These are phyloP conservation scores for Hirtodrosophila trivittata DNA, from an alignment of 2,888 invertebrate genomes.

Conservation along the genomic window DNA sequence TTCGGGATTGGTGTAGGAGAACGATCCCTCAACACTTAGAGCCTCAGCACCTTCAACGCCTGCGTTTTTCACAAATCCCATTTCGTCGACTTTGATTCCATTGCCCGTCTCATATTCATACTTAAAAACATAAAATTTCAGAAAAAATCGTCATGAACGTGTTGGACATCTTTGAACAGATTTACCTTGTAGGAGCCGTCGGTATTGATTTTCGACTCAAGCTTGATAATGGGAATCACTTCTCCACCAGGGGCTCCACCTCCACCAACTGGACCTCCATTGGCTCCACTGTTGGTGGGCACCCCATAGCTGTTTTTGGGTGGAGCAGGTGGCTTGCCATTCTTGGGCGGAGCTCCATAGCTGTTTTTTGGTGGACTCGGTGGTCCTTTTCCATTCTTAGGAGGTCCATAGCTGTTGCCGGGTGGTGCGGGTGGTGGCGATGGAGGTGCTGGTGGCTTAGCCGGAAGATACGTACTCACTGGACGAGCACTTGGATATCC, in stretches of 20 bases:
- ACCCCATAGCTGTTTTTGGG: constrained; percentile 51
- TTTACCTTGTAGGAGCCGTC: constrained; percentile 83
- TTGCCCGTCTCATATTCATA: constrained; percentile 91
- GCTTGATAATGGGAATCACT: constrained; percentile 80
- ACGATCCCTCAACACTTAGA: constrained; percentile 88
- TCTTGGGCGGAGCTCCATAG: constrained; percentile 49
- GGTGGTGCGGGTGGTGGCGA: constrained; percentile 35
- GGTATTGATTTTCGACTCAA: constrained; percentile 79
- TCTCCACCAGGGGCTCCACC: constrained; percentile 58
- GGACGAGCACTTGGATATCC: constrained; percentile 72
- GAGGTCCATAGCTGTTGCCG: constrained; percentile 23
- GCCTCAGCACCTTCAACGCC: constrained; percentile 88
- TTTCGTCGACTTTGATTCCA: constrained; percentile 89
- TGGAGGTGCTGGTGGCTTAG: constrained; percentile 37
- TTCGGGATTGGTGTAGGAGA: constrained; percentile 90
- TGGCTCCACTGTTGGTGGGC: constrained; percentile 46
- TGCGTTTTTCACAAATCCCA: constrained; percentile 89
- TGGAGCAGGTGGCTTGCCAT: constrained; percentile 34
- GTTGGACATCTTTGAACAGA: neutral
- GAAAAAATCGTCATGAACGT: neutral
- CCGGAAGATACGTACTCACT: constrained; percentile 50
- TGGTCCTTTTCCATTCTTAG: constrained; percentile 37
- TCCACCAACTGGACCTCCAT: constrained; percentile 45
- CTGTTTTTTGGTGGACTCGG: constrained; percentile 20
- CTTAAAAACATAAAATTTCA: constrained; percentile 58